These are phyloP conservation scores for Xestia rhomboidea DNA, from an alignment of 2,888 invertebrate species.

Conservation along the genomic window DNA sequence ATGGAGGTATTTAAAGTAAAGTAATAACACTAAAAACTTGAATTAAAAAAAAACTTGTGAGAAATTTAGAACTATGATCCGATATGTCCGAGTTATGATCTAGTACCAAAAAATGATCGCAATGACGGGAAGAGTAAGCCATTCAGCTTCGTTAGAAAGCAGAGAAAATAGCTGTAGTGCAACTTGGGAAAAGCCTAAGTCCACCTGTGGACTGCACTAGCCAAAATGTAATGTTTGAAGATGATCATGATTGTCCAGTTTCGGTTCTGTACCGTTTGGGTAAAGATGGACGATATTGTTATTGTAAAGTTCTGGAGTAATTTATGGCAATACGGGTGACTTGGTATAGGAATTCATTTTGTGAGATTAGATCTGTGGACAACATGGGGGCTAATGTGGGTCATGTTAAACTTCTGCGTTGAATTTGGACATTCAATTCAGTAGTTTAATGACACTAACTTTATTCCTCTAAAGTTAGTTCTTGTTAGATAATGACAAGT, in stretches of 20 bases:
- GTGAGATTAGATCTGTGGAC: conserved; percentile 27
- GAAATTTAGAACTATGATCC: no score
- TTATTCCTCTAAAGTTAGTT: not conserved
- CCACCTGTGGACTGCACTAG: not conserved
- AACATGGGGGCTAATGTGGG: conserved; percentile 37
- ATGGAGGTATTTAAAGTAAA: no score
- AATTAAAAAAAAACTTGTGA: no score
- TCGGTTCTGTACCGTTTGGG: not conserved
- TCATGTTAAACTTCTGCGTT: not conserved
- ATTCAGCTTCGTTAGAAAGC: not conserved
- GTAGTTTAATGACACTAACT: not conserved
- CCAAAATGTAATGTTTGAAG: not conserved
- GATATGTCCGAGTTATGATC: no score
- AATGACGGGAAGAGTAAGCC: no score
- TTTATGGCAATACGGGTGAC: conserved; percentile 50
- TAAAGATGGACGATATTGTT: not conserved
- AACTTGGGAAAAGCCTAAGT: not conserved
- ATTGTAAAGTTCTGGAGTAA: not conserved
- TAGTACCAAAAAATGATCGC: no score
- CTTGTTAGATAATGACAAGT: not conserved
- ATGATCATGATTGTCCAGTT: not conserved
- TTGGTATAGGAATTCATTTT: not conserved
- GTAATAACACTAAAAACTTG: no score
- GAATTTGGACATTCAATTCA: not conserved
- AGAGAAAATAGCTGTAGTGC: not conserved